Percentiles rank a stretch among this genome's conserved stretches.
These are phyloP conservation scores for Piezodorus guildinii DNA, from an alignment of 1,140 invertebrate genomes.

Conservation along the genomic window DNA sequence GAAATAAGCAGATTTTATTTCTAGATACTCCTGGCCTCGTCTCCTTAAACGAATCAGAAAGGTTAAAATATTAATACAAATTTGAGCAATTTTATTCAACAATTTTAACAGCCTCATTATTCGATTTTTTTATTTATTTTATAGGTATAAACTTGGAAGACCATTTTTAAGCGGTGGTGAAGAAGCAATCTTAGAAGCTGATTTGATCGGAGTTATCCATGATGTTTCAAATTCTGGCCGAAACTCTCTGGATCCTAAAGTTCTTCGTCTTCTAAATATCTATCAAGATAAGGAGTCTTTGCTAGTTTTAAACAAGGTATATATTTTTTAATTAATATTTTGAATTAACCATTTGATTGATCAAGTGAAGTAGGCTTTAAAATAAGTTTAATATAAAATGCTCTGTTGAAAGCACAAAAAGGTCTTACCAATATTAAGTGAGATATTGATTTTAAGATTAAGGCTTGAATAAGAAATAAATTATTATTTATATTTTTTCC, in stretches of 20 bases:
- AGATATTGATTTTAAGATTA: no score
- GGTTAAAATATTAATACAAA: not conserved
- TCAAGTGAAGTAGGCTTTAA: no score
- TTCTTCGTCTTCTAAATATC: constrained; percentile 53
- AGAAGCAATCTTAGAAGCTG: constrained; percentile 53
- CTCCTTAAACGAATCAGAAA: constrained; percentile 29
- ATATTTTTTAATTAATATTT: no score
- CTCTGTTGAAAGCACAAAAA: no score
- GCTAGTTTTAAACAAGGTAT: constrained; percentile 79
- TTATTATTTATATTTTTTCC: no score
- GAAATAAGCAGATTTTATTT: constrained; percentile 74
- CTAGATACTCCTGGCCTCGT: constrained; percentile 78
- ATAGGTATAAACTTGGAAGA: constrained; percentile 50
- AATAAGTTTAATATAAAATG: no score
- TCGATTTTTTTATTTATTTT: constrained; percentile 29
- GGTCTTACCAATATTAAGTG: no score
- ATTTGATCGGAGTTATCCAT: constrained; percentile 75
- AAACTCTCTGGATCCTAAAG: constrained; percentile 50
- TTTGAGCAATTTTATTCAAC: constrained; percentile 19
- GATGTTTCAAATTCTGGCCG: constrained; percentile 63
- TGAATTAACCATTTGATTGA: no score
- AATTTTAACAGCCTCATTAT: constrained; percentile 7
- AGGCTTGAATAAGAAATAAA: no score
- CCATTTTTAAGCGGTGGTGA: constrained; percentile 53
- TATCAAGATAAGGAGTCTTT: constrained; percentile 55